phyloP scores from a whole-genome alignment of 2,797 vertebrate genomes.

The Loriculus beryllinus region DNA sequence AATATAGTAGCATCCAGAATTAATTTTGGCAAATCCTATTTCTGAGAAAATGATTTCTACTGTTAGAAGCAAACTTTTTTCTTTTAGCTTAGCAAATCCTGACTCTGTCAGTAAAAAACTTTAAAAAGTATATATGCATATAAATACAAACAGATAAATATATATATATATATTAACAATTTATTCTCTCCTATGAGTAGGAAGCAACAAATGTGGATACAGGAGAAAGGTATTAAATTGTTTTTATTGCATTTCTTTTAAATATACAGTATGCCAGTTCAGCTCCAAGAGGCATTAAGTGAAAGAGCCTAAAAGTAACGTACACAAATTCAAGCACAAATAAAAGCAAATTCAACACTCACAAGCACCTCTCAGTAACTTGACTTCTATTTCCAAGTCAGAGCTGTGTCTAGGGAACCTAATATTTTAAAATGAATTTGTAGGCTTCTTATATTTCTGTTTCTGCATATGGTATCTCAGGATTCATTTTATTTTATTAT shows the following conservation, averaged over 20 bases:
- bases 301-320: slow-evolving; percentile 16
- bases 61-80: background rate
- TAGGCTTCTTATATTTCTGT: background rate
- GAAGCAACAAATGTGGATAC: slow-evolving; percentile 7
- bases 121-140: background rate
- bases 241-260: slow-evolving; percentile 46
- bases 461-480: background rate
- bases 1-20: background rate
- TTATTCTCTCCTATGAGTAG: background rate
- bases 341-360: slow-evolving; percentile 4
- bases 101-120: background rate
- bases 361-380: background rate
- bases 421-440: slow-evolving; percentile 2
- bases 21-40: background rate
- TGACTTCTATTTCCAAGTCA: background rate
- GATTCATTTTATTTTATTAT: background rate
- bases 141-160: background rate
- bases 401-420: background rate
- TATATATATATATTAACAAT: background rate
- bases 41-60: background rate
- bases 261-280: slow-evolving; percentile 22
- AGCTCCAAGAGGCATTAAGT: slow-evolving; percentile 17
- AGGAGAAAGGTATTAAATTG: slow-evolving; percentile 16
- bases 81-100: background rate
- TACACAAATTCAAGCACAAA: slow-evolving; percentile 45